Conservation (phyloP, 2,888 invertebrate genomes). For the Drosophila longiperda region DNA sequence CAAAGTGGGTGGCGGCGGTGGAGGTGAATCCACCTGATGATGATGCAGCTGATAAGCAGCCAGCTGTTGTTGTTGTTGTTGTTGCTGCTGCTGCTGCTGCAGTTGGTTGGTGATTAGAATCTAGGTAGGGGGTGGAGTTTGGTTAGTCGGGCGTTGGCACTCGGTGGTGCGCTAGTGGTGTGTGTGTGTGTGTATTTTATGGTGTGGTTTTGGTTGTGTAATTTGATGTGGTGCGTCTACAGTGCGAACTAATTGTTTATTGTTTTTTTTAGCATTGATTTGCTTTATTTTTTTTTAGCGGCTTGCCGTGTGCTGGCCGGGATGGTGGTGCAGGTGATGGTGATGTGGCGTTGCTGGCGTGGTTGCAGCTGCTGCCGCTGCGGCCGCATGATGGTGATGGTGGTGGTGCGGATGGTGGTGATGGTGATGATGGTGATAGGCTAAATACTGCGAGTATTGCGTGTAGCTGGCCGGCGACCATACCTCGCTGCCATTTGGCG, state of each 20-base stretch:
- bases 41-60: conserved; percentile 77
- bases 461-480: conserved; percentile 86
- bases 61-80: conserved; percentile 77
- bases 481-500: conserved; percentile 87
- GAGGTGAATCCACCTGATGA: conserved; percentile 65
- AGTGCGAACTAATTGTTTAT: conserved; percentile 46
- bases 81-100: conserved; percentile 75
- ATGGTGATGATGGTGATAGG: conserved; percentile 87
- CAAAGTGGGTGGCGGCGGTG: conserved; percentile 62
- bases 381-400: conserved; percentile 68
- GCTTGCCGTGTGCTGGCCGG: conserved; percentile 84
- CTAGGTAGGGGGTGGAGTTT: conserved; percentile 73
- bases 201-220: conserved; percentile 12
- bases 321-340: conserved; percentile 82
- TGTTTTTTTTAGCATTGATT: conserved; percentile 23
- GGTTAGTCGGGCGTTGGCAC: conserved; percentile 64
- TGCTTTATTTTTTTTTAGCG: conserved; percentile 36
- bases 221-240: conserved; percentile 37
- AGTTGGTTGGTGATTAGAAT: conserved; percentile 80
- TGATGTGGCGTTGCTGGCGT: conserved; percentile 73
- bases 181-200: conserved; percentile 18
- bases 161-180: conserved; percentile 34
- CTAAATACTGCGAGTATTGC: conserved; percentile 88
- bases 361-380: conserved; percentile 50
- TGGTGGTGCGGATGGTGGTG: conserved; percentile 80